A percentile compares a stretch with the other conserved stretches of the same genome.
Evolutionary conservation across 2,888 invertebrate genomes (phyloP).

Genomic region (Drosophila infuscata): DNA sequence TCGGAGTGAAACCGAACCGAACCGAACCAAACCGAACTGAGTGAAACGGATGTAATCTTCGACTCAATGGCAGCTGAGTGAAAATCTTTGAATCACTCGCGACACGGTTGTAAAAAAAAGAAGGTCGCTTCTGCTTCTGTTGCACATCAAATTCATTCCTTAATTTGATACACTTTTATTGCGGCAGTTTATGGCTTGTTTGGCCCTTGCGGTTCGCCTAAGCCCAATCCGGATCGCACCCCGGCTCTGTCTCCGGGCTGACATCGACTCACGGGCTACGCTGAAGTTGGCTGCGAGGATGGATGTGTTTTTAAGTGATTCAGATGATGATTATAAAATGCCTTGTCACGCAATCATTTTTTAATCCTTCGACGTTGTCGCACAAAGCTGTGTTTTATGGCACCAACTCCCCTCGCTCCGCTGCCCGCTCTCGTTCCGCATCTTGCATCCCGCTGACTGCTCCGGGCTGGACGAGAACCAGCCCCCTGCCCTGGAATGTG

Average conservation of each 20-base stretch:
- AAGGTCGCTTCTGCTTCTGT: conserved; percentile 28
- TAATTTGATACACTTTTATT: conserved; percentile 81
- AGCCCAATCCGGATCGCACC: conserved; percentile 49
- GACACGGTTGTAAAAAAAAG: conserved; percentile 29
- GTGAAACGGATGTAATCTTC: conserved; percentile 9
- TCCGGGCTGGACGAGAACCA: background rate
- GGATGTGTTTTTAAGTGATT: conserved; percentile 74
- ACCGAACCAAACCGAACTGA: conserved; percentile 14
- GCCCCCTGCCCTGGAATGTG: conserved; percentile 41
- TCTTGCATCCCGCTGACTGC: conserved; percentile 1
- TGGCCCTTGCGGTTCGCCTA: conserved; percentile 67
- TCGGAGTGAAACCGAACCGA: conserved; percentile 3
- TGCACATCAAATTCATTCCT: conserved; percentile 68
- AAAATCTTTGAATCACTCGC: conserved; percentile 16
- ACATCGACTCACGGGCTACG: conserved; percentile 3
- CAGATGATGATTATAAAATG: conserved; percentile 79
- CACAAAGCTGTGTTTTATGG: conserved; percentile 66
- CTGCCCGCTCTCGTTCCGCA: conserved; percentile 7
- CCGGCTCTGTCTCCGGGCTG: conserved; percentile 2
- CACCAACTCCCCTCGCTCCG: background rate
- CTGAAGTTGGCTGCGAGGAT: conserved; percentile 27
- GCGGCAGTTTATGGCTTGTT: conserved; percentile 78
- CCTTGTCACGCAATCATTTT: conserved; percentile 81
- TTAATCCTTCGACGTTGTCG: conserved; percentile 72
- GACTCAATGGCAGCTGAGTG: conserved; percentile 9